Percentiles rank a stretch among this genome's conserved stretches.
phyloP scores from a whole-genome alignment of 2,113 vertebrate genomes.

The Ellobius talpinus region DNA sequence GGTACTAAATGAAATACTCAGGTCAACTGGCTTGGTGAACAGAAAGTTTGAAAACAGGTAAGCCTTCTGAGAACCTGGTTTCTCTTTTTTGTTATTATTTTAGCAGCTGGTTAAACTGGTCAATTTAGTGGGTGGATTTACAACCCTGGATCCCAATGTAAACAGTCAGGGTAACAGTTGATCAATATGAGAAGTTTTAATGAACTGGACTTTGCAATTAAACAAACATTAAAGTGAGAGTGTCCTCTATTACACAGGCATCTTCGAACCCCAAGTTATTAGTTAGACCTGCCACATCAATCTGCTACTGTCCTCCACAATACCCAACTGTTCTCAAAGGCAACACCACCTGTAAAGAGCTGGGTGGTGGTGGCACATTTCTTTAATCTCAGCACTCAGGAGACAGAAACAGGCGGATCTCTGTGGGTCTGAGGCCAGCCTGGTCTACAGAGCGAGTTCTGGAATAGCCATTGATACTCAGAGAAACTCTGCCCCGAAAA shows the following conservation, averaged over 20 bases:
- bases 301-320: background rate
- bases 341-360: background rate
- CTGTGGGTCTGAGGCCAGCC: background rate
- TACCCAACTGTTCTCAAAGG: constrained; percentile 10
- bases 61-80: constrained; percentile 31
- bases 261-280: constrained; percentile 32
- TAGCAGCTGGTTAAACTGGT: constrained; percentile 60
- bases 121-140: constrained; percentile 51
- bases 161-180: constrained; percentile 37
- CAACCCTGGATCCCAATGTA: constrained; percentile 1
- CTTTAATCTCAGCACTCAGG: background rate
- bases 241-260: background rate
- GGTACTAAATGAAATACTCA: constrained; percentile 47
- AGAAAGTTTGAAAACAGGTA: constrained; percentile 54
- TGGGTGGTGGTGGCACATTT: too few relatives aligned
- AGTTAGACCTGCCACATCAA: background rate
- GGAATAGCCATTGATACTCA: background rate
- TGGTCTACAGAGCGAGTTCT: background rate
- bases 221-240: constrained; percentile 3
- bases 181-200: constrained; percentile 24
- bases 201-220: constrained; percentile 15
- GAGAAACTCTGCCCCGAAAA: background rate
- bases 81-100: constrained; percentile 52
- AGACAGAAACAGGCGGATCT: background rate
- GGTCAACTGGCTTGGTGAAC: background rate